These are phyloP conservation scores for Rhinogobius similis DNA, from an alignment of 2,113 vertebrate species.

Conservation along the genomic window DNA sequence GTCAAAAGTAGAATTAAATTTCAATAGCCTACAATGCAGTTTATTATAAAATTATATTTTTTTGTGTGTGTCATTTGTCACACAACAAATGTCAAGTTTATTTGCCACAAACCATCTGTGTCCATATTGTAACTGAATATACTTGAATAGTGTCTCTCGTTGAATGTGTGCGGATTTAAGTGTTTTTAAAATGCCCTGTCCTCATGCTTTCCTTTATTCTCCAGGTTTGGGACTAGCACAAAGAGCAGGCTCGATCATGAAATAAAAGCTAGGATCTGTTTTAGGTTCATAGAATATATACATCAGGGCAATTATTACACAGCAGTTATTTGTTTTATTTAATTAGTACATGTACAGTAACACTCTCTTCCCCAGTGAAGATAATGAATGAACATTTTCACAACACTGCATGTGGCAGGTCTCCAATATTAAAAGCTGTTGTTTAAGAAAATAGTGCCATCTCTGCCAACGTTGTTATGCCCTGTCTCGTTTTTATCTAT, in stretches of 20 bases:
- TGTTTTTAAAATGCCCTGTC: background rate
- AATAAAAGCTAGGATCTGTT: background rate
- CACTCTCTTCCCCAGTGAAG: constrained; percentile 23
- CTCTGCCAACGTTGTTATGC: constrained; percentile 29
- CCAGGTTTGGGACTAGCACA: background rate
- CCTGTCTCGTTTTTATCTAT: background rate
- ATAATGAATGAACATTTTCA: constrained; percentile 51
- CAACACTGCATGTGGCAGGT: constrained; percentile 57
- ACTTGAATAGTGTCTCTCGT: too few relatives aligned
- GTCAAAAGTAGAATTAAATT: background rate
- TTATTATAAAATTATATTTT: too few relatives aligned
- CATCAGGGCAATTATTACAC: background rate
- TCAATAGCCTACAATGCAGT: too few relatives aligned
- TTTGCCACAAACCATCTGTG: too few relatives aligned
- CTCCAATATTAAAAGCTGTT: constrained; percentile 68
- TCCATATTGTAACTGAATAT: too few relatives aligned
- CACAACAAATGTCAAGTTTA: too few relatives aligned
- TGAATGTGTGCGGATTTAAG: background rate
- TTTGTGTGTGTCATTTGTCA: too few relatives aligned
- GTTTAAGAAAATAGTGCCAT: constrained; percentile 61
- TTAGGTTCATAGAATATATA: background rate
- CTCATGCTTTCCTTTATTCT: background rate
- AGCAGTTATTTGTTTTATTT: constrained; percentile 61
- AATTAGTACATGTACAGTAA: constrained; percentile 62
- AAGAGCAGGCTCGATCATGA: background rate